Evolutionary conservation across 2,113 vertebrate genomes (phyloP), one percentile per base, ranked within the genome.

Genomic region (Lutjanus erythropterus): DNA sequence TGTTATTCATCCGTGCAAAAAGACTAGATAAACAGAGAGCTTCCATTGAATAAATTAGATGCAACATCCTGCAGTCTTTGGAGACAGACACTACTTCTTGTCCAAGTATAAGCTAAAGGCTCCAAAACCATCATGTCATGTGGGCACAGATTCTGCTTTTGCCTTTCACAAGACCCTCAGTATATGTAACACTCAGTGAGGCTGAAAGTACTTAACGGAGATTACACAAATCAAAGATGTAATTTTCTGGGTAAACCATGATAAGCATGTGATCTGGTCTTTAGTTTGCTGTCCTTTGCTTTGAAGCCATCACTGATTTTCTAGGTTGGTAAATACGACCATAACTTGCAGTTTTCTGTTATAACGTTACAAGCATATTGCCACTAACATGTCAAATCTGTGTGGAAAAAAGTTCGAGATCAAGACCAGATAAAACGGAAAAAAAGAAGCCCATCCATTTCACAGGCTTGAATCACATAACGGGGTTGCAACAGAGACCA

Each of bases 1-100:
- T 66, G 42, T 35, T 60, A 21, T 39, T 64, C 47, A 79, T 75
- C 65, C 21, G 8, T 61, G 70, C 16, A 79, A 64, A n/a, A 58
- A 74, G 41, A 62, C 55, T 35, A 23, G 19, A 81, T 69, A 67
- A 79, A 14, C 75, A 53, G 15, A 71, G 27, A 65, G 71, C 58
- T 25, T 64, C 66, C 23, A 5, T 53, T 72, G 67, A 80, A 80
- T 49, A 25, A 55, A 76, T 62, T 25, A 75, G 11, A 42, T 50
- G 42, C 58, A 58, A 56, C 62, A 77, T 44, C n/a, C 21, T 23
- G 46, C 9, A 61, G 14, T 49, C 15, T 23, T 52, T 37, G 15
- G 14, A 59, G 44, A 33, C 68, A 69, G 69, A 53, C 69, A 72
- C 27, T 35, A 39, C 12, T 52, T 68, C 19, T 56, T 14, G 12